Percentiles rank a stretch among this genome's conserved stretches.
phyloP scores from a whole-genome alignment of 2,113 vertebrate genomes.

The Hylia prasina region DNA sequence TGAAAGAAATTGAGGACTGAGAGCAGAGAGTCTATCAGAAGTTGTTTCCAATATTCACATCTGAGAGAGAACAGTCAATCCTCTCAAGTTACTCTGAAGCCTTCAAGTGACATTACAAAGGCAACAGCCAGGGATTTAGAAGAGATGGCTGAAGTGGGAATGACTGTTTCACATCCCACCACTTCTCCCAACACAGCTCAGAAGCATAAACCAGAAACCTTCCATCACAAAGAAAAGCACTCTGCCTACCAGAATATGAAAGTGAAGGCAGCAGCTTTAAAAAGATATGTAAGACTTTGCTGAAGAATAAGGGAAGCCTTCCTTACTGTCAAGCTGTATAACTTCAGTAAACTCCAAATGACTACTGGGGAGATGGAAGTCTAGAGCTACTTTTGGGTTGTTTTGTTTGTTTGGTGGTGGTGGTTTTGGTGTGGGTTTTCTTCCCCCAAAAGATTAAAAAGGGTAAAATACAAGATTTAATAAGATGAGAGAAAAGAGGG shows the following conservation, averaged over 20 bases:
- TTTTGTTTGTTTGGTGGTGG: background rate
- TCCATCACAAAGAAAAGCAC: background rate
- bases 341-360: background rate
- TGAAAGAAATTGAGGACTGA: background rate
- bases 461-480: background rate
- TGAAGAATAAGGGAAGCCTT: background rate
- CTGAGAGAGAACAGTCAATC: background rate
- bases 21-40: background rate
- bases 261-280: background rate
- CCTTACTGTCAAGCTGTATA: background rate
- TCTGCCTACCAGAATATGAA: background rate
- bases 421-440: background rate
- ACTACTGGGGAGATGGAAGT: background rate
- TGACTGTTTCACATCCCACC: background rate
- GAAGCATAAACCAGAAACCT: background rate
- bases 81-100: constrained; percentile 1
- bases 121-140: background rate
- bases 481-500: background rate
- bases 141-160: background rate
- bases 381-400: background rate
- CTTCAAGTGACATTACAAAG: background rate
- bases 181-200: background rate
- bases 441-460: background rate
- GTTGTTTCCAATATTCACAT: background rate
- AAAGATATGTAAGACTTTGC: background rate